A percentile compares a stretch with the other conserved stretches of the same genome.
These are phyloP conservation scores for Rhynchotus rufescens DNA, from an alignment of 2,797 vertebrate species.

Conservation along the genomic window DNA sequence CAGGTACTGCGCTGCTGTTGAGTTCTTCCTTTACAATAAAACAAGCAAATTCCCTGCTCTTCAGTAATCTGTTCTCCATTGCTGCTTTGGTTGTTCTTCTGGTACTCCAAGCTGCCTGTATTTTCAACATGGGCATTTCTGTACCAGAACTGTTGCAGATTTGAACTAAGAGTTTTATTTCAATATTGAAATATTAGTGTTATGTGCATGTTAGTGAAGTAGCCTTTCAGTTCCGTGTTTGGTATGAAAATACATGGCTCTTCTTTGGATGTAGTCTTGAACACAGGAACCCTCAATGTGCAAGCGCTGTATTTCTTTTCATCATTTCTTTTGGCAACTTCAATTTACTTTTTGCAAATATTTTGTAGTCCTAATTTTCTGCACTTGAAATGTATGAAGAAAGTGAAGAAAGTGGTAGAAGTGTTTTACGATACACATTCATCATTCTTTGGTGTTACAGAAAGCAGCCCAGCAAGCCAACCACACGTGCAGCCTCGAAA, in stretches of 20 bases:
- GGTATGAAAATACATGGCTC: not conserved
- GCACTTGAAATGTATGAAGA: not conserved
- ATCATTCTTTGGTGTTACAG: slow-evolving; percentile 76
- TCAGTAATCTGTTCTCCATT: not conserved
- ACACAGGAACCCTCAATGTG: not conserved
- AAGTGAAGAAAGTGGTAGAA: not conserved
- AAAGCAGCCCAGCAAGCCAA: slow-evolving; percentile 90
- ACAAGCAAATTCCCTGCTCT: not conserved
- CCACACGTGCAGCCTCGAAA: slow-evolving; percentile 88
- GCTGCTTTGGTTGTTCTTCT: not conserved
- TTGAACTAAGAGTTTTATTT: not conserved
- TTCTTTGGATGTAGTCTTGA: not conserved
- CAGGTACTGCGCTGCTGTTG: not conserved
- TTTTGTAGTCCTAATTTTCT: not conserved
- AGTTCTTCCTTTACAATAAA: not conserved
- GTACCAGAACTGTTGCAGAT: not conserved
- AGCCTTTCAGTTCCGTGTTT: not conserved
- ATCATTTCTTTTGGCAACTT: not conserved
- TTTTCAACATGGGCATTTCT: not conserved
- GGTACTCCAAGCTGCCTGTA: not conserved
- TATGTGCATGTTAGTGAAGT: not conserved
- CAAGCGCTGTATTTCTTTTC: not conserved
- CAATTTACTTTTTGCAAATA: not conserved
- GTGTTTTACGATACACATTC: slow-evolving; percentile 9
- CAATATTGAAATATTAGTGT: not conserved